These are phyloP conservation scores for Petromus typicus DNA, from an alignment of 2,113 vertebrate species.

Conservation along the genomic window DNA sequence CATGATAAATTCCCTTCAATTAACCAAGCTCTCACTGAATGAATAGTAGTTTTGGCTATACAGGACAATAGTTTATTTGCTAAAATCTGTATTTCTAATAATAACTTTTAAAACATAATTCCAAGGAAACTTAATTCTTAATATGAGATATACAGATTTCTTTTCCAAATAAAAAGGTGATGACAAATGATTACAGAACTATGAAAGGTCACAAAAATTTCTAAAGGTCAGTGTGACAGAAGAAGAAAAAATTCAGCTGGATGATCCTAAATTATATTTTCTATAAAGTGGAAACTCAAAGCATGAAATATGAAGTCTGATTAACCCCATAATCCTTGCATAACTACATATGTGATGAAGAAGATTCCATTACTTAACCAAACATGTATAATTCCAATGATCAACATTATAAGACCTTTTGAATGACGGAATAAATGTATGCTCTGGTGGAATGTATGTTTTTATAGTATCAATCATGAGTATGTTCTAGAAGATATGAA, in stretches of 20 bases:
- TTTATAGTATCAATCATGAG: background rate
- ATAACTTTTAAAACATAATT: constrained; percentile 35
- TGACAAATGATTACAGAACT: background rate
- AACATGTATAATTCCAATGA: background rate
- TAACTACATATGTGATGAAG: background rate
- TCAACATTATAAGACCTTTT: background rate
- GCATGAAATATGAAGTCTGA: background rate
- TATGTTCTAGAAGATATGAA: background rate
- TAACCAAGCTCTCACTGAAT: background rate
- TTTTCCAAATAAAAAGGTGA: background rate
- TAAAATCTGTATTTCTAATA: constrained; percentile 41
- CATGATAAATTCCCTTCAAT: background rate
- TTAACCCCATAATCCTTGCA: background rate
- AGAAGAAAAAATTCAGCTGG: background rate
- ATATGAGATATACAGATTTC: constrained; percentile 2
- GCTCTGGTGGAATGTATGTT: background rate
- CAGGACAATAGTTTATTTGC: background rate
- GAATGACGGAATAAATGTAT: background rate
- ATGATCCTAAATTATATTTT: background rate
- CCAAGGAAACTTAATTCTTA: constrained; percentile 42
- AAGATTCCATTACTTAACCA: background rate
- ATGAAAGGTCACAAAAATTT: background rate
- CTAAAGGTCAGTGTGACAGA: background rate
- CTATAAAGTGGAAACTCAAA: background rate
- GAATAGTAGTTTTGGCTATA: background rate